These are phyloP conservation scores for Physocephala rufipes DNA, from an alignment of 2,888 invertebrate genomes.

Conservation along the genomic window DNA sequence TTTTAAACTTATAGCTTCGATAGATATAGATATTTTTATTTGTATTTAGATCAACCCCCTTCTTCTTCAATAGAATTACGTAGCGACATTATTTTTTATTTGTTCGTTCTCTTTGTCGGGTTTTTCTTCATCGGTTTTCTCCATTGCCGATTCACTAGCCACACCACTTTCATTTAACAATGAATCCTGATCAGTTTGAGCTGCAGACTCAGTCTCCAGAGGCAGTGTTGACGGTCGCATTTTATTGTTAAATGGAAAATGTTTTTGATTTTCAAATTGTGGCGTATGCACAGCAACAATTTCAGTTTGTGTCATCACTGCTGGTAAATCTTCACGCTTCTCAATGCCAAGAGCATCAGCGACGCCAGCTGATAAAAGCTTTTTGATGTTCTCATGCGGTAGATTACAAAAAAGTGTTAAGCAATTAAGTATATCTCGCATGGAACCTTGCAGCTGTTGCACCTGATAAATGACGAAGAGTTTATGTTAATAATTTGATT, in stretches of 20 bases:
- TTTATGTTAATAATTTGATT: not conserved
- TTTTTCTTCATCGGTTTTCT: constrained; percentile 51
- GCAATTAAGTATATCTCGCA: constrained; percentile 80
- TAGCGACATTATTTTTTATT: not conserved
- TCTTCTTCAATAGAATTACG: not conserved
- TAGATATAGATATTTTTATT: not conserved
- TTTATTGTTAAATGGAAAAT: constrained; percentile 66
- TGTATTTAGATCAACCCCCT: not conserved
- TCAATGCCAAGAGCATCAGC: constrained; percentile 61
- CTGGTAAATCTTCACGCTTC: constrained; percentile 44
- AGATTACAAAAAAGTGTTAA: constrained; percentile 70
- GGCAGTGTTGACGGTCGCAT: constrained; percentile 63
- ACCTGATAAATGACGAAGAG: constrained; percentile 69
- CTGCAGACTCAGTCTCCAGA: constrained; percentile 47
- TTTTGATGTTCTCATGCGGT: constrained; percentile 61
- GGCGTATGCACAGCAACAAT: constrained; percentile 82
- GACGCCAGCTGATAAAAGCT: constrained; percentile 54
- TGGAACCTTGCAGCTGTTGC: constrained; percentile 79
- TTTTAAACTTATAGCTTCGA: constrained; percentile 24
- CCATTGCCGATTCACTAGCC: constrained; percentile 40
- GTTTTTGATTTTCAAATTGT: constrained; percentile 68
- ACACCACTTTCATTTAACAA: constrained; percentile 37
- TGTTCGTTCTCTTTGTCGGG: constrained; percentile 21
- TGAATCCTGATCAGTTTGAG: constrained; percentile 31
- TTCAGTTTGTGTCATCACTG: constrained; percentile 79